Conservation (phyloP, 2,113 vertebrate species). For the Apteryx mantelli region DNA sequence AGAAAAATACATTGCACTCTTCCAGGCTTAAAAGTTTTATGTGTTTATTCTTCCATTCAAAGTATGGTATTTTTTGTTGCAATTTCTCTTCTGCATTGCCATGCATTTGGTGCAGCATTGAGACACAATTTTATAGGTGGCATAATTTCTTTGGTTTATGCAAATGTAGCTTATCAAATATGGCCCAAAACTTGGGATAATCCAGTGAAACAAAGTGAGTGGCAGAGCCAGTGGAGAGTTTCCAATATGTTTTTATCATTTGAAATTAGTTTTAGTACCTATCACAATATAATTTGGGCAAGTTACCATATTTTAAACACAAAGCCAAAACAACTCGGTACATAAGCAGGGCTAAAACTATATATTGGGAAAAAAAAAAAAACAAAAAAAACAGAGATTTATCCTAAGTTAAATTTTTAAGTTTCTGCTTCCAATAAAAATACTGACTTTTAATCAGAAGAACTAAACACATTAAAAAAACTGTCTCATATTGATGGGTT, state of each 20-base stretch:
- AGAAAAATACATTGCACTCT: background rate
- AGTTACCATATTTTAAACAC: background rate
- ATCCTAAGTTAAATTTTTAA: background rate
- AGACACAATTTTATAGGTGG: background rate
- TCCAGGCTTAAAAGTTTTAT: background rate
- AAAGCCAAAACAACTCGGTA: background rate
- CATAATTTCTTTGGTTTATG: background rate
- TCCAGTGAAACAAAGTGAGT: background rate
- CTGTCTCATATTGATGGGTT: background rate
- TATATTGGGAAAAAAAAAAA: background rate
- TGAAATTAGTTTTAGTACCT: background rate
- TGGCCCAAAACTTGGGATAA: background rate
- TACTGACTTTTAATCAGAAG: background rate
- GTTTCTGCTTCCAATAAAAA: background rate
- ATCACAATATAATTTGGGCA: background rate
- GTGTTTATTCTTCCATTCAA: background rate
- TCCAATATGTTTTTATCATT: background rate
- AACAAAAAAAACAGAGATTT: background rate
- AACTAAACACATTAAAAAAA: background rate
- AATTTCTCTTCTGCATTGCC: background rate
- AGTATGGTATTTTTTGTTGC: background rate
- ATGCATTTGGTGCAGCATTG: background rate
- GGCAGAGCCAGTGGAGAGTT: background rate
- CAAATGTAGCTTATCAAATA: background rate
- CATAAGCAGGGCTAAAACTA: background rate